Conservation (phyloP, 2,113 vertebrate species). For the Patagioenas fasciata region DNA sequence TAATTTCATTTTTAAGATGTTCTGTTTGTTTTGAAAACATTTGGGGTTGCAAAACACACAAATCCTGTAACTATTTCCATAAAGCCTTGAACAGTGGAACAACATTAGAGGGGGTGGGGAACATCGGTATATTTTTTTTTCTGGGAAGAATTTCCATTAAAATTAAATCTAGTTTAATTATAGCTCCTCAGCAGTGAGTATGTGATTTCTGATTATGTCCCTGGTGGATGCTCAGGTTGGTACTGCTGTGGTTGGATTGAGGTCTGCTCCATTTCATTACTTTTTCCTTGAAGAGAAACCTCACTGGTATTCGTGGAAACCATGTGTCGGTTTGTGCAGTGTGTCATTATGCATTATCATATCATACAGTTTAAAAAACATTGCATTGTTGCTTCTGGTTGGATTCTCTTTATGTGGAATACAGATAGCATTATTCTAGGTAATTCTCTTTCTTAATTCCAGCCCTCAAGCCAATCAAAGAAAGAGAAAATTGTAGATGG, state of each 20-base stretch:
- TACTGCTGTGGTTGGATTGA: constrained; percentile 75
- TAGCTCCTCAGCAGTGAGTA: constrained; percentile 76
- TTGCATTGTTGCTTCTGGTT: constrained; percentile 47
- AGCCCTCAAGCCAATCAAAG: constrained; percentile 48
- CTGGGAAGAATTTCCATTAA: constrained; percentile 80
- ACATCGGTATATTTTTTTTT: constrained; percentile 38
- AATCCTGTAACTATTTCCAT: constrained; percentile 74
- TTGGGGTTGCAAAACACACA: constrained; percentile 67
- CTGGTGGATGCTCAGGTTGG: constrained; percentile 72
- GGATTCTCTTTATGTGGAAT: constrained; percentile 36
- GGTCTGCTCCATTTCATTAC: constrained; percentile 78
- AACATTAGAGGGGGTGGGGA: constrained; percentile 51
- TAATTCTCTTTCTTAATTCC: constrained; percentile 45
- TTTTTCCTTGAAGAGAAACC: constrained; percentile 74
- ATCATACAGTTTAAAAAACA: constrained; percentile 52
- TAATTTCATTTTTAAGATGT: constrained; percentile 68
- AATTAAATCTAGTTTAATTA: constrained; percentile 84
- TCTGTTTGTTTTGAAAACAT: constrained; percentile 72
- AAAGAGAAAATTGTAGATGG: constrained; percentile 37
- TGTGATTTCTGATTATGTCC: constrained; percentile 81
- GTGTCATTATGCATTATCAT: constrained; percentile 59
- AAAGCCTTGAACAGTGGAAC: constrained; percentile 63
- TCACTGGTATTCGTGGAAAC: constrained; percentile 60
- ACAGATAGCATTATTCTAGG: constrained; percentile 54
- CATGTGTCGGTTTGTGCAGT: constrained; percentile 33